Evolutionary conservation across 1,140 invertebrate genomes (phyloP), one percentile per base, ranked within the genome.

Genomic region (Holotrichia oblita): DNA sequence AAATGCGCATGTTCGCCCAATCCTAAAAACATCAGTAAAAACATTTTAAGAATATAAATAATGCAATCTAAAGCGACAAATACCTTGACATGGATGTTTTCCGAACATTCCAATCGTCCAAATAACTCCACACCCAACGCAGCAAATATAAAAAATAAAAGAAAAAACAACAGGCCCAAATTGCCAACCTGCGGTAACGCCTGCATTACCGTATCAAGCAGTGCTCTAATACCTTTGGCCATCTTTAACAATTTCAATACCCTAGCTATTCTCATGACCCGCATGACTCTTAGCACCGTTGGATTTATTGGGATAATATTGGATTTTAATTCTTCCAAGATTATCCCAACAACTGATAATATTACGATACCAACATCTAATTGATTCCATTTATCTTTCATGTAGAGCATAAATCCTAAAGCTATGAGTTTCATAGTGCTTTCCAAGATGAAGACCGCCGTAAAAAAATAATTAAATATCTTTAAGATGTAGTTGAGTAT

Each of bases 381-480:
- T 87, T 99, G 97, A 88, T 99, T 99, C 98, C 98, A 99, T 89
- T 95, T 98, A 89, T 99, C 99, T 76, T 96, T 96, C 64, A 99
- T 89, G 85, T 99, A 99, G 76, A 98, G 90, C 81, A 93, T 91
- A 80, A 97, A 89, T 74, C 98, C 98, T 48, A 99, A 89, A 0
- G 99, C 98, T 7, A 98, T 91, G 74, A 99, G 89, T 88, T 99
- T 99, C 95, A 99, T 97, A 14, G 93, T 90, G 12, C 97, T 96
- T 90, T 99, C 98, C 17, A 99, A 88, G 82, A 99, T 99, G 86
- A 99, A 99, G 40, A 99, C 98, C 20, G 96, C 96, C 9, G 99
- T 99, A 88, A 99, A 99, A 88, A 99, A 99, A 85, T 99, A 99
- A 87, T 99, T 99, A 88, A 99, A 99, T 84, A 99, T 98, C 87